phyloP scores from a whole-genome alignment of 2,113 vertebrate genomes.

The Notechis scutatus region DNA sequence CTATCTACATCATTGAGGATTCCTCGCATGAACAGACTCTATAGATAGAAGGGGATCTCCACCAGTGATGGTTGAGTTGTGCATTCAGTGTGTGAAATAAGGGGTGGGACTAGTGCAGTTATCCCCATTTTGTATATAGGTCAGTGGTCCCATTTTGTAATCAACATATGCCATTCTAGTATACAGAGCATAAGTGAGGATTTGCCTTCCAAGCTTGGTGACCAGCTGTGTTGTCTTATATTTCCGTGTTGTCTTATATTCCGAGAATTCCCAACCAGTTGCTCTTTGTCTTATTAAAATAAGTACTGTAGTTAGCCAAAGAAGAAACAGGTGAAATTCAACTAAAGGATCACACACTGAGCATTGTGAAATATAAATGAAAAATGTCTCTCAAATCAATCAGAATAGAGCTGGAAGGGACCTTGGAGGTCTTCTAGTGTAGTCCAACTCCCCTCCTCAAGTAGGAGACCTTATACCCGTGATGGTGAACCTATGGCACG shows the following conservation, averaged over 20 bases:
- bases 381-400: neutral
- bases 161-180: neutral
- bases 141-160: neutral
- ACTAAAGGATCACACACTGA: neutral
- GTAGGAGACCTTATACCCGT: neutral
- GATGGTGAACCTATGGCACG: no score
- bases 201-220: neutral
- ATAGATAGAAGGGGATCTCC: neutral
- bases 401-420: no score
- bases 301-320: neutral
- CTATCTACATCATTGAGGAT: neutral
- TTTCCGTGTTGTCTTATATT: neutral
- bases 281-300: neutral
- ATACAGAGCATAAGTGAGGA: neutral
- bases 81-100: neutral
- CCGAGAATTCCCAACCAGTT: neutral
- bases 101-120: neutral
- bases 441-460: no score
- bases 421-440: no score
- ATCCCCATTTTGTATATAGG: neutral
- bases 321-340: neutral
- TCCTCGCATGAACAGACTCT: neutral
- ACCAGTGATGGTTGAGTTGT: neutral
- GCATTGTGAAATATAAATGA: neutral
- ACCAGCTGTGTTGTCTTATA: neutral